Percentiles rank a stretch among this genome's conserved stretches.
Conservation (phyloP, 2,888 invertebrate species). For the Volucella inanis region DNA sequence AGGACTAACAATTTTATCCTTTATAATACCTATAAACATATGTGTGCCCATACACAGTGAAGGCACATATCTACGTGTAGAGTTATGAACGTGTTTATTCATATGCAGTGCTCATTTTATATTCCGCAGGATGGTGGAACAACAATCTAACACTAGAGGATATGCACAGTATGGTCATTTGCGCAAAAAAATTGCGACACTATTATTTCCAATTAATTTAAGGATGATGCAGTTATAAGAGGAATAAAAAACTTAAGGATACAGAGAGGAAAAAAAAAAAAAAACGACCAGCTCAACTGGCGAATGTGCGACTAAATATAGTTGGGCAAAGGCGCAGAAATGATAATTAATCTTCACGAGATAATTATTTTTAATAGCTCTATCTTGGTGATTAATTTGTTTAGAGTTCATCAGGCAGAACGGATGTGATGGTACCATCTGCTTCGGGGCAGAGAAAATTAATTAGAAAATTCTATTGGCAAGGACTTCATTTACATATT, state of each 20-base stretch:
- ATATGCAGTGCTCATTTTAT: conserved; percentile 50
- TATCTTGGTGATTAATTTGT: conserved; percentile 57
- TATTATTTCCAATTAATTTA: conserved; percentile 66
- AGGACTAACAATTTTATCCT: neutral
- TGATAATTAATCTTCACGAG: conserved; percentile 48
- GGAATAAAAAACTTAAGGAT: neutral
- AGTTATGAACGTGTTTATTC: conserved; percentile 27
- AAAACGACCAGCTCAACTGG: neutral
- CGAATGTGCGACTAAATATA: neutral
- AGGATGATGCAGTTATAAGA: conserved; percentile 63
- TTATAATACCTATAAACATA: too few species aligned
- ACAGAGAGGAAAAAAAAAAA: neutral
- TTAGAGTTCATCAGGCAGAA: conserved; percentile 41
- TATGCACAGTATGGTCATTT: conserved; percentile 26
- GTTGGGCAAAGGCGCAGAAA: neutral
- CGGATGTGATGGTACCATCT: conserved; percentile 1
- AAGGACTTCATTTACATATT: conserved; percentile 31
- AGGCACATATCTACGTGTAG: too few species aligned
- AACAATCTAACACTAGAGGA: conserved; percentile 18
- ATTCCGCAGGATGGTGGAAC: conserved; percentile 25
- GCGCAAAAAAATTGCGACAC: conserved; percentile 17
- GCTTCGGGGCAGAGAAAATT: conserved; percentile 6
- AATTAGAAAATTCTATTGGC: conserved; percentile 19
- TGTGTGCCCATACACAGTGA: too few species aligned
- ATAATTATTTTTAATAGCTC: conserved; percentile 63